These are phyloP conservation scores for Chrysina gloriosa DNA, from an alignment of 2,888 invertebrate species.

Conservation along the genomic window DNA sequence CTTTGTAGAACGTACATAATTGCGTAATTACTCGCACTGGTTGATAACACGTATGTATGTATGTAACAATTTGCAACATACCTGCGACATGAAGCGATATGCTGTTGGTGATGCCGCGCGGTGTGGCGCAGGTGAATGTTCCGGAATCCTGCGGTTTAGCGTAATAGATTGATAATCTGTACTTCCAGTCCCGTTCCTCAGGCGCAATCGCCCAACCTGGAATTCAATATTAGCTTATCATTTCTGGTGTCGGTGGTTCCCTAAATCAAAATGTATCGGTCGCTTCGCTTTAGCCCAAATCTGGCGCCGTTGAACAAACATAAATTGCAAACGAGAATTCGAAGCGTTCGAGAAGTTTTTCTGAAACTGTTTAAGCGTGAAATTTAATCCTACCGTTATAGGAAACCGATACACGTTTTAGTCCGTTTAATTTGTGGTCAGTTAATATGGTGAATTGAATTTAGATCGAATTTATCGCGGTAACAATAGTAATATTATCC, in stretches of 20 bases:
- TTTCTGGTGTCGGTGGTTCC: background rate
- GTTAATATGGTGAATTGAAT: too few relatives aligned
- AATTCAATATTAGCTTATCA: conserved; percentile 36
- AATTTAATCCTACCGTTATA: too few relatives aligned
- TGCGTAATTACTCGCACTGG: too few relatives aligned
- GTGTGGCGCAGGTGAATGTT: conserved; percentile 86
- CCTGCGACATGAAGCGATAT: conserved; percentile 81
- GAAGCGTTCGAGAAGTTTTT: background rate
- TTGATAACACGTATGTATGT: too few relatives aligned
- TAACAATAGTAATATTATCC: too few relatives aligned
- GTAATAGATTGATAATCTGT: conserved; percentile 83
- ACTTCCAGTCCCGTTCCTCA: conserved; percentile 83
- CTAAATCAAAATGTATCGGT: conserved; percentile 19
- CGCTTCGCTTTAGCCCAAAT: background rate
- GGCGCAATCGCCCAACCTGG: conserved; percentile 80
- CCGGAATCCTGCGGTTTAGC: conserved; percentile 87
- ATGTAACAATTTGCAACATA: conserved; percentile 67
- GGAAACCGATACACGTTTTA: background rate
- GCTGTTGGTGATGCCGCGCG: conserved; percentile 82
- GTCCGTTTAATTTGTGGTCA: background rate
- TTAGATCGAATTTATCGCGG: too few relatives aligned
- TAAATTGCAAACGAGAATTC: background rate
- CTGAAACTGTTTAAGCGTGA: background rate
- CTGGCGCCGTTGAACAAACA: conserved; percentile 1
- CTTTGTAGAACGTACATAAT: too few relatives aligned